These are phyloP conservation scores for Toxotes lorentzi DNA, from an alignment of 2,797 vertebrate species.

Conservation along the genomic window DNA sequence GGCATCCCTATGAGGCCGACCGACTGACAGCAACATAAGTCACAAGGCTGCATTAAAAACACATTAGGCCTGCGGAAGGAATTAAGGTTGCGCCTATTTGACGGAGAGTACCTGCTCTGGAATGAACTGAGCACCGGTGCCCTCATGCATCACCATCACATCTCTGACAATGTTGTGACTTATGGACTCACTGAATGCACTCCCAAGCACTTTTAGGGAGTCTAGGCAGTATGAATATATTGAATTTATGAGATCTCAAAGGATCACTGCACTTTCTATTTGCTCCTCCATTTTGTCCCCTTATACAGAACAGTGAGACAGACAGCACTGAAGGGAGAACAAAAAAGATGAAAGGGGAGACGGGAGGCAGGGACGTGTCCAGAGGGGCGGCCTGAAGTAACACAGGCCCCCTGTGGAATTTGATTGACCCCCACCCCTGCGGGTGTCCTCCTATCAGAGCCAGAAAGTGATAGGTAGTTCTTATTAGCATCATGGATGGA, in stretches of 20 bases:
- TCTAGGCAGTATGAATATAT: slow-evolving; percentile 73
- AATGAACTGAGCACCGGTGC: slow-evolving; percentile 65
- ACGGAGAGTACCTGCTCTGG: slow-evolving; percentile 73
- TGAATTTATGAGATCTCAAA: slow-evolving; percentile 81
- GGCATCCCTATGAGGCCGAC: slow-evolving; percentile 74
- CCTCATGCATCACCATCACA: slow-evolving; percentile 81
- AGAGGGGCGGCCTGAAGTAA: background rate
- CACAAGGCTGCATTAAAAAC: slow-evolving; percentile 87
- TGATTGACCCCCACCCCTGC: background rate
- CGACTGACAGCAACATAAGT: slow-evolving; percentile 87
- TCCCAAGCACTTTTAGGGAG: slow-evolving; percentile 80
- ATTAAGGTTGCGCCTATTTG: slow-evolving; percentile 83
- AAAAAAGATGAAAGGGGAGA: background rate
- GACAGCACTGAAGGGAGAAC: background rate
- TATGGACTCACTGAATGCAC: slow-evolving; percentile 81
- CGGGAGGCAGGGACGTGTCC: too few species aligned
- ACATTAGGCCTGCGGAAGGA: slow-evolving; percentile 85
- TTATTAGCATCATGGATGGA: background rate
- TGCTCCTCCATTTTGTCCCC: slow-evolving; percentile 22
- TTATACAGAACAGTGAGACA: slow-evolving; percentile 23
- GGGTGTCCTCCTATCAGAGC: background rate
- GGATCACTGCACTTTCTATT: slow-evolving; percentile 58
- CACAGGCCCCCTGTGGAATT: too few species aligned
- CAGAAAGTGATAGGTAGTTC: background rate
- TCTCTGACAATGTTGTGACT: slow-evolving; percentile 84